These are phyloP conservation scores for Macrosoma leucophasiata DNA, from an alignment of 2,888 invertebrate genomes.

Conservation along the genomic window DNA sequence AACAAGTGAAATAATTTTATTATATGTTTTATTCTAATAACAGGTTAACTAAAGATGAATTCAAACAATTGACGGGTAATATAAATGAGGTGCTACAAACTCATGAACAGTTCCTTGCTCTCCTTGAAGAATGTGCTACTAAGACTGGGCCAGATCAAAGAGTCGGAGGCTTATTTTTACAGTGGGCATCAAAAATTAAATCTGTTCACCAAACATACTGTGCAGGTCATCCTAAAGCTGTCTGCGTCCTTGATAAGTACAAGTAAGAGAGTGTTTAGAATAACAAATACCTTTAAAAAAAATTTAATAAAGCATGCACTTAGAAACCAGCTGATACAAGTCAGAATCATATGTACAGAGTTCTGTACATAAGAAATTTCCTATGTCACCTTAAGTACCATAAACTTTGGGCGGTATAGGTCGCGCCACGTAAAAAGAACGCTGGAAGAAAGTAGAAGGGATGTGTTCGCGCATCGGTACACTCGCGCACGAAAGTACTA, in stretches of 20 bases:
- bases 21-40: conserved; percentile 28
- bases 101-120: conserved; percentile 86
- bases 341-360: too few species aligned
- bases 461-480: too few species aligned
- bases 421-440: too few species aligned
- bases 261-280: conserved; percentile 77
- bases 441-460: too few species aligned
- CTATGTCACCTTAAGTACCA: too few species aligned
- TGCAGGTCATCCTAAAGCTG: conserved; percentile 94
- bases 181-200: conserved; percentile 88
- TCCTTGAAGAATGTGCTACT: conserved; percentile 86
- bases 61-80: conserved; percentile 90
- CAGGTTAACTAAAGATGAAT: conserved; percentile 90
- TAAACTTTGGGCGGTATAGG: too few species aligned
- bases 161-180: conserved; percentile 93
- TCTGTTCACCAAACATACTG: conserved; percentile 92
- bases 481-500: too few species aligned
- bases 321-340: too few species aligned
- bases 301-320: too few species aligned
- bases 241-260: conserved; percentile 93
- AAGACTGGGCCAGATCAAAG: conserved; percentile 85
- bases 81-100: conserved; percentile 90
- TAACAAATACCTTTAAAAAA: conserved; percentile 23
- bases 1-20: conserved; percentile 3
- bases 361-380: too few species aligned